Evolutionary conservation across 2,113 vertebrate genomes (phyloP).

Genomic region (Erinaceus europaeus): DNA sequence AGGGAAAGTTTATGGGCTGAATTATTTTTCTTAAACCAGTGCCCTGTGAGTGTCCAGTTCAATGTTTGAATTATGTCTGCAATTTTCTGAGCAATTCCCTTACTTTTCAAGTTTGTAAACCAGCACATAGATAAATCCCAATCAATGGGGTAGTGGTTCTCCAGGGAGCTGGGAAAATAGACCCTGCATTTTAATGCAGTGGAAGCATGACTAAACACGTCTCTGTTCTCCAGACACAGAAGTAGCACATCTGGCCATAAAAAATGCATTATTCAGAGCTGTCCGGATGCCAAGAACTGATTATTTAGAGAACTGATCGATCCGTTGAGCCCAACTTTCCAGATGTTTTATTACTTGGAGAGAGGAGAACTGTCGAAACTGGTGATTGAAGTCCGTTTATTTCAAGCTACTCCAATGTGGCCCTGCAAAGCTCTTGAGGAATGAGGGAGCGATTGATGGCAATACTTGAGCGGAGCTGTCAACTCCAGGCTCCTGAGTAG

Average conservation of each 20-base stretch:
- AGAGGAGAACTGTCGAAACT: conserved; percentile 80
- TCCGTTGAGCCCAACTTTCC: conserved; percentile 84
- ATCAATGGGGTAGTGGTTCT: conserved; percentile 80
- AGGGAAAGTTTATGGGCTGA: conserved; percentile 75
- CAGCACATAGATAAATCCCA: conserved; percentile 81
- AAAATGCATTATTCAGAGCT: conserved; percentile 77
- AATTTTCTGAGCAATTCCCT: conserved; percentile 78
- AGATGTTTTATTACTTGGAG: conserved; percentile 85
- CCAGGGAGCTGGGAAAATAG: conserved; percentile 83
- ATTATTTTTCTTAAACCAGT: conserved; percentile 57
- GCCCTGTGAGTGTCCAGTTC: conserved; percentile 72
- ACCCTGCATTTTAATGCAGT: conserved; percentile 83
- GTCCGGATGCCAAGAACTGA: conserved; percentile 81
- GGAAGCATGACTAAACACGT: conserved; percentile 81
- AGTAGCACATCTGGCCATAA: conserved; percentile 85
- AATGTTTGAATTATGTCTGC: conserved; percentile 79
- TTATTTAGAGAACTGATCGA: conserved; percentile 84
- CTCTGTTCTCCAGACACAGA: conserved; percentile 83
- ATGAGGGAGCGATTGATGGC: conserved; percentile 66
- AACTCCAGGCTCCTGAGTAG: conserved; percentile 28
- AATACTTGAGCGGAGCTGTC: conserved; percentile 12
- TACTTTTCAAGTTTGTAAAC: conserved; percentile 82
- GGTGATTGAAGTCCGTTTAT: conserved; percentile 79
- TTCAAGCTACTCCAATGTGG: conserved; percentile 71
- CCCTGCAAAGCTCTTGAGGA: conserved; percentile 69